Evolutionary conservation across 2,888 invertebrate species (phyloP).

Genomic region (Pomacea canaliculata): DNA sequence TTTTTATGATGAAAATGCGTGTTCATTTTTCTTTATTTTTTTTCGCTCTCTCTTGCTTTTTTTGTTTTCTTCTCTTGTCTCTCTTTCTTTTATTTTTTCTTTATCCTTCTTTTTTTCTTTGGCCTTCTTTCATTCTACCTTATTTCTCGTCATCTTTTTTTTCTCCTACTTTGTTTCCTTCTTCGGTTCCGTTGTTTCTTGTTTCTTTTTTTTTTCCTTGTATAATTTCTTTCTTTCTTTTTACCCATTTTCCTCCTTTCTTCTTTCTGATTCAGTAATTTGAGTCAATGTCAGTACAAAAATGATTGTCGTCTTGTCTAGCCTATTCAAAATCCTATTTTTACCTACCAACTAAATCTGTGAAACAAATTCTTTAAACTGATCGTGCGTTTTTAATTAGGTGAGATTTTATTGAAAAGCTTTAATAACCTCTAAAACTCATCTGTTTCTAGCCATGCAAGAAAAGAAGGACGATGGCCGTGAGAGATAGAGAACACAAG

Average conservation of each 20-base stretch:
- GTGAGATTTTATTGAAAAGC: too few species aligned
- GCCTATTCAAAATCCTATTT: too few species aligned
- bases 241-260: not conserved
- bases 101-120: not conserved
- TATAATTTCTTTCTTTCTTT: not conserved
- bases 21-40: not conserved
- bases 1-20: not conserved
- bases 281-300: too few species aligned
- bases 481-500: slow-evolving; percentile 67
- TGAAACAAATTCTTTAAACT: too few species aligned
- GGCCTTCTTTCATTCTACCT: not conserved
- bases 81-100: not conserved
- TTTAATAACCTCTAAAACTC: too few species aligned
- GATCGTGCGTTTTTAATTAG: too few species aligned
- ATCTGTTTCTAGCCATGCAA: slow-evolving; percentile 61
- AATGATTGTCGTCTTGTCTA: too few species aligned
- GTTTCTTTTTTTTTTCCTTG: not conserved
- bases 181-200: not conserved
- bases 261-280: not conserved
- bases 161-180: not conserved
- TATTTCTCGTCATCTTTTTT: not conserved
- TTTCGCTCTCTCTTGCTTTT: not conserved
- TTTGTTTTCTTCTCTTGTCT: not conserved
- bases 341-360: too few species aligned
- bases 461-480: slow-evolving; percentile 63